phyloP scores from a whole-genome alignment of 2,888 invertebrate genomes.

The Pycnomerus fuliginosus region DNA sequence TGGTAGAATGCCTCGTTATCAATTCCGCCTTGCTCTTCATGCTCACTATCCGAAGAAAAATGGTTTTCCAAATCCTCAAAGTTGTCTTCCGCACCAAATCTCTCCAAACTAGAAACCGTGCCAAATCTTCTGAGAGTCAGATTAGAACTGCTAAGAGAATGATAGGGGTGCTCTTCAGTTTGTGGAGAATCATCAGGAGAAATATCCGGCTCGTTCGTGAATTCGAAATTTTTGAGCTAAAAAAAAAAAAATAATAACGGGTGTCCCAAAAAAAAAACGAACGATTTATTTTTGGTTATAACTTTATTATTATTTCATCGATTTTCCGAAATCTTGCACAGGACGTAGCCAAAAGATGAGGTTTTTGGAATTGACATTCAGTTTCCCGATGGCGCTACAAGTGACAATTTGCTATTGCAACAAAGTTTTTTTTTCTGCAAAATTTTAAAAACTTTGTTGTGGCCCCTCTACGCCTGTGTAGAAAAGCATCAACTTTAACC shows the following conservation, averaged over 20 bases:
- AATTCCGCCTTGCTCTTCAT: constrained; percentile 38
- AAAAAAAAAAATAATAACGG: too few species aligned
- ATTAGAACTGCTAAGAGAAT: constrained; percentile 64
- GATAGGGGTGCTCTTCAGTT: constrained; percentile 73
- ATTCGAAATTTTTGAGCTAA: constrained; percentile 25
- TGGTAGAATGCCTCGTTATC: constrained; percentile 50
- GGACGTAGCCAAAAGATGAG: too few species aligned
- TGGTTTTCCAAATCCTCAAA: constrained; percentile 55
- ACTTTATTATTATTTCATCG: too few species aligned
- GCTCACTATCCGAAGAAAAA: constrained; percentile 31
- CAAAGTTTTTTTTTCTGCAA: neutral
- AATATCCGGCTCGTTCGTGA: constrained; percentile 59
- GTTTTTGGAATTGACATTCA: too few species aligned
- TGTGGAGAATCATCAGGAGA: constrained; percentile 70
- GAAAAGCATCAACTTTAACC: too few species aligned
- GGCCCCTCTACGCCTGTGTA: too few species aligned
- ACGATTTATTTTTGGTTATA: too few species aligned
- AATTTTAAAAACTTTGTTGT: neutral
- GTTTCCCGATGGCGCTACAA: too few species aligned
- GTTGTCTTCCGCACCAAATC: constrained; percentile 62
- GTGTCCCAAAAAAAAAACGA: too few species aligned
- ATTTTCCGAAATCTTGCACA: too few species aligned
- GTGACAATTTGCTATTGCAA: too few species aligned
- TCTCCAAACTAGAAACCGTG: constrained; percentile 72
- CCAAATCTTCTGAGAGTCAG: constrained; percentile 60